Conservation (phyloP, 2,113 vertebrate species). For the Lutjanus erythropterus region DNA sequence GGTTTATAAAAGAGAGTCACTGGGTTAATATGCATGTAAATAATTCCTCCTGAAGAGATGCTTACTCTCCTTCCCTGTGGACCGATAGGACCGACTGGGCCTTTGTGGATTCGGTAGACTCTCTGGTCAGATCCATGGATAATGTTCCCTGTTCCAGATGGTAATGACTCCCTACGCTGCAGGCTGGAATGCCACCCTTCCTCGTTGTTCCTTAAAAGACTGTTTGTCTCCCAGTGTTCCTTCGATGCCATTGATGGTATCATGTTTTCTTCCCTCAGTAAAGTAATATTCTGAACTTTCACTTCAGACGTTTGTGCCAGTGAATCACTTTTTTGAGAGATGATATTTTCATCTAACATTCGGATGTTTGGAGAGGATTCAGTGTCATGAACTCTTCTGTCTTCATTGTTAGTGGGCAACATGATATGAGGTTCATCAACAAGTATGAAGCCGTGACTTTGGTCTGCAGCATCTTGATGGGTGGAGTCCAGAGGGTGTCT, state of each 20-base stretch:
- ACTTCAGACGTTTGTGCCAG: slow-evolving; percentile 4
- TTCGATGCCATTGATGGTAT: slow-evolving; percentile 8
- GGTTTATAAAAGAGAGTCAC: not conserved
- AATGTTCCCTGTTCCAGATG: not conserved
- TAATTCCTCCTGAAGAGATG: not conserved
- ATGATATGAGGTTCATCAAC: slow-evolving; percentile 42
- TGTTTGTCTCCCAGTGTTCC: slow-evolving; percentile 7
- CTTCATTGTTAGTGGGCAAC: slow-evolving; percentile 12
- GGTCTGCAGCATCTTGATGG: not conserved
- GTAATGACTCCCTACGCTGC: not conserved
- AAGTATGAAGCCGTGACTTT: slow-evolving; percentile 18
- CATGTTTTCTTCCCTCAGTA: slow-evolving; percentile 54
- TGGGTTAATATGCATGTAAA: too few species aligned
- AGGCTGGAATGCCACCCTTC: not conserved
- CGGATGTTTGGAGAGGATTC: slow-evolving; percentile 52
- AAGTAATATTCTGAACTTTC: slow-evolving; percentile 4
- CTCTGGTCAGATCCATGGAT: slow-evolving; percentile 8
- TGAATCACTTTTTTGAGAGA: slow-evolving; percentile 47
- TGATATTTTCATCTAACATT: slow-evolving; percentile 67
- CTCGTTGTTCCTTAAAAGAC: not conserved
- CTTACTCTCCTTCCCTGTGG: slow-evolving; percentile 84
- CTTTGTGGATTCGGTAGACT: slow-evolving; percentile 57
- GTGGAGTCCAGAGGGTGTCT: not conserved
- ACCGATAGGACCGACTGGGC: slow-evolving; percentile 79
- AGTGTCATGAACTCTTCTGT: slow-evolving; percentile 17